A percentile compares a stretch with the other conserved stretches of the same genome.
Conservation (phyloP, 2,113 vertebrate species). For the Danio rerio region DNA sequence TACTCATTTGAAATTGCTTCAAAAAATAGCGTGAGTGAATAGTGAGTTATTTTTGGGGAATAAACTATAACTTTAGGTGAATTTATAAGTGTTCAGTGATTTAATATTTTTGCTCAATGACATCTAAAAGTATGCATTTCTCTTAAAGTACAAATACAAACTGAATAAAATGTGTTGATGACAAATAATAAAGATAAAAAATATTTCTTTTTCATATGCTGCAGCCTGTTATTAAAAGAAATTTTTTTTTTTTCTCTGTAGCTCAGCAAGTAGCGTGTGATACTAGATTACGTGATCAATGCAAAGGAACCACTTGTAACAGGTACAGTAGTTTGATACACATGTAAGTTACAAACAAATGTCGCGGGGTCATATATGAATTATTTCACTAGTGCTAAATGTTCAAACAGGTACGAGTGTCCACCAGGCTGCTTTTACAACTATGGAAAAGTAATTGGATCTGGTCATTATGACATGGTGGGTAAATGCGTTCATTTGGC, state of each 20-base stretch:
- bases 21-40: too few relatives aligned
- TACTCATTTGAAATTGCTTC: too few relatives aligned
- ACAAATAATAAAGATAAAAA: too few relatives aligned
- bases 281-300: slow-evolving; percentile 90
- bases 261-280: slow-evolving; percentile 96
- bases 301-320: slow-evolving; percentile 98
- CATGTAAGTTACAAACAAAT: not conserved
- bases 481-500: slow-evolving; percentile 43
- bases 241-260: slow-evolving; percentile 62
- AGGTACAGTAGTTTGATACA: slow-evolving; percentile 75
- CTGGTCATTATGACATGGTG: slow-evolving; percentile 96
- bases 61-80: too few relatives aligned
- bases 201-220: too few relatives aligned
- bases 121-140: too few relatives aligned
- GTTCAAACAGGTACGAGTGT: slow-evolving; percentile 88
- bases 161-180: too few relatives aligned
- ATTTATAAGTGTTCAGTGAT: too few relatives aligned
- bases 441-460: slow-evolving; percentile 90
- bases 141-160: too few relatives aligned
- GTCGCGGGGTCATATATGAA: not conserved
- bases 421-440: slow-evolving; percentile 90
- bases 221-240: too few relatives aligned
- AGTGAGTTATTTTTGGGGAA: too few relatives aligned
- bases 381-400: not conserved
- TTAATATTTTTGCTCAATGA: too few relatives aligned